Conservation (phyloP, 1,140 invertebrate species). For the Cardiocondyla obscurior region DNA sequence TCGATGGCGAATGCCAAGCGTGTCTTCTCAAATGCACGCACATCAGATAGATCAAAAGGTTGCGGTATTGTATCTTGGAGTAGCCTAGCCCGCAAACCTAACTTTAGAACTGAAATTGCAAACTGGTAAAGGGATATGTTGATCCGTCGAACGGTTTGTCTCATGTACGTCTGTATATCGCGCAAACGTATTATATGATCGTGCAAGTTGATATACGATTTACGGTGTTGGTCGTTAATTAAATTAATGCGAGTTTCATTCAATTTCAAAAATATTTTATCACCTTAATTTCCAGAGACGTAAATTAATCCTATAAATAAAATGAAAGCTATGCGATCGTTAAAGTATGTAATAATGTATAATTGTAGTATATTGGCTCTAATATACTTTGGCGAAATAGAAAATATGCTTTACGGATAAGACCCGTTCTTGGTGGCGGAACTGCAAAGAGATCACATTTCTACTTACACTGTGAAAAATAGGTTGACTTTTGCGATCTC, state of each 20-base stretch:
- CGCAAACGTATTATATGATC: too few relatives aligned
- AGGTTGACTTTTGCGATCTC: constrained; percentile 16
- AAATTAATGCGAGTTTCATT: not conserved
- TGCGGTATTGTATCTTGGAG: not conserved
- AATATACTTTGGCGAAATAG: not conserved
- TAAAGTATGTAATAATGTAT: not conserved
- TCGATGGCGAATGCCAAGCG: constrained; percentile 30
- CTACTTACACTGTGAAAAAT: not conserved
- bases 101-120: constrained; percentile 10
- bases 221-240: not conserved
- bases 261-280: not conserved
- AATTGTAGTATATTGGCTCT: not conserved
- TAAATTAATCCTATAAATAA: not conserved
- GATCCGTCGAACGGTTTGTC: not conserved
- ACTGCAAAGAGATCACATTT: not conserved
- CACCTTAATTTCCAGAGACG: not conserved
- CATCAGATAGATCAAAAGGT: constrained; percentile 45
- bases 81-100: not conserved
- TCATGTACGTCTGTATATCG: too few relatives aligned
- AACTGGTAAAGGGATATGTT: not conserved
- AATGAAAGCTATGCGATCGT: not conserved
- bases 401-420: not conserved
- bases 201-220: too few relatives aligned
- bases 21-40: constrained; percentile 38
- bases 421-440: not conserved